These are phyloP conservation scores for Passer domesticus DNA, from an alignment of 2,113 vertebrate genomes.

Conservation along the genomic window DNA sequence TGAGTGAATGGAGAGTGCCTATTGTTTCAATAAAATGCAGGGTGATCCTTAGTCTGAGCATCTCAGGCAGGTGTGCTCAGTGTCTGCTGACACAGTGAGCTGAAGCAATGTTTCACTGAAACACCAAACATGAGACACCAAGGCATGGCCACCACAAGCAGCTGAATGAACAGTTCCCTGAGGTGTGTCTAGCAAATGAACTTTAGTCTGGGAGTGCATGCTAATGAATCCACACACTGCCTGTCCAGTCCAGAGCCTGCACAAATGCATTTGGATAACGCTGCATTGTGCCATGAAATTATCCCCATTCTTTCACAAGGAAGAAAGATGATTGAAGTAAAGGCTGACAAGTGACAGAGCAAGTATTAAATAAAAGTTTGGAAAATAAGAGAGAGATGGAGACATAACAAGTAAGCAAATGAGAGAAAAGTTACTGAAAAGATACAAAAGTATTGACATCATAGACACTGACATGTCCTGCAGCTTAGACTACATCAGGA, in stretches of 20 bases:
- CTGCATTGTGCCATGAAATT: not conserved
- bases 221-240: not conserved
- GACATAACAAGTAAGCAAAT: not conserved
- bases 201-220: not conserved
- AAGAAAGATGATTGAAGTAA: not conserved
- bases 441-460: not conserved
- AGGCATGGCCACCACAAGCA: not conserved
- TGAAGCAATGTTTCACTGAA: not conserved
- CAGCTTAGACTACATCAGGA: not conserved
- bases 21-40: not conserved
- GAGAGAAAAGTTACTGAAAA: not conserved
- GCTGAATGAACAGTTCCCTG: not conserved
- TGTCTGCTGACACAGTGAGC: not conserved
- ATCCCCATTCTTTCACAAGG: not conserved
- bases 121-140: not conserved
- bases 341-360: not conserved
- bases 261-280: not conserved
- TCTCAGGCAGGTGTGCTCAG: not conserved
- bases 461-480: not conserved
- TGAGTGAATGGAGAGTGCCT: not conserved
- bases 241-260: not conserved
- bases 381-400: not conserved
- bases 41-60: not conserved
- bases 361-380: not conserved
- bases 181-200: not conserved